Conservation (phyloP, 2,113 vertebrate species). For the Tetraodon nigroviridis region DNA sequence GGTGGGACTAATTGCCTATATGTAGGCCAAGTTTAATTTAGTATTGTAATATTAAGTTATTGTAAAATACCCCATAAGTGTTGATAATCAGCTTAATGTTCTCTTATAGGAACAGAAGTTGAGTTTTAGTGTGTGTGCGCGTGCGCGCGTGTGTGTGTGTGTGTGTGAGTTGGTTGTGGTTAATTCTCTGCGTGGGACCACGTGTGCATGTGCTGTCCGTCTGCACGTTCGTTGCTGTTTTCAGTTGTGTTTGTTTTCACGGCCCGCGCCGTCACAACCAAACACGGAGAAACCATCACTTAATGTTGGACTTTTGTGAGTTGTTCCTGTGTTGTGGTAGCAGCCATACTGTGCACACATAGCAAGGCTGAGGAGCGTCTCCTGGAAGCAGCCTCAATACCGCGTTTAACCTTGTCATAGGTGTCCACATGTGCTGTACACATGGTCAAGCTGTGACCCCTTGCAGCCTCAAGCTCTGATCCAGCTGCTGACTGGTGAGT, state of each 20-base stretch:
- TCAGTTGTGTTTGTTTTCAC: slow-evolving; percentile 67
- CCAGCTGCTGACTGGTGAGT: slow-evolving; percentile 48
- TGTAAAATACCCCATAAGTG: slow-evolving; percentile 55
- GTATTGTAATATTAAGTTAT: slow-evolving; percentile 67
- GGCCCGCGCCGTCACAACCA: slow-evolving; percentile 56
- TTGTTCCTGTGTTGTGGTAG: slow-evolving; percentile 69
- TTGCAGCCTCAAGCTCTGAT: slow-evolving; percentile 49
- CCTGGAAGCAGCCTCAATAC: slow-evolving; percentile 61
- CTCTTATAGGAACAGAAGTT: slow-evolving; percentile 61
- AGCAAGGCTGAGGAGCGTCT: slow-evolving; percentile 67
- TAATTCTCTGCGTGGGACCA: slow-evolving; percentile 29
- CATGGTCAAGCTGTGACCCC: slow-evolving; percentile 58
- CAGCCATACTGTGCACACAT: slow-evolving; percentile 61
- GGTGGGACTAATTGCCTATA: slow-evolving; percentile 65
- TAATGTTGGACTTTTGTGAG: slow-evolving; percentile 65
- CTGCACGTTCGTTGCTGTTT: slow-evolving; percentile 65
- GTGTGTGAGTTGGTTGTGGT: slow-evolving; percentile 18
- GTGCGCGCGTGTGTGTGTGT: slow-evolving; percentile 15
- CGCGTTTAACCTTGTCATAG: slow-evolving; percentile 57
- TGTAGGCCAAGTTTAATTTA: slow-evolving; percentile 63
- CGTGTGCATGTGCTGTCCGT: slow-evolving; percentile 58
- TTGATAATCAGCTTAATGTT: slow-evolving; percentile 64
- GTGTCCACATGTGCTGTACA: slow-evolving; percentile 66
- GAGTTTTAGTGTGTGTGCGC: slow-evolving; percentile 61
- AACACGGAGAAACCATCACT: slow-evolving; percentile 38